Base-by-base conservation (phyloP, 2,888 invertebrate species). In the Slavum lentiscoides region DNA sequence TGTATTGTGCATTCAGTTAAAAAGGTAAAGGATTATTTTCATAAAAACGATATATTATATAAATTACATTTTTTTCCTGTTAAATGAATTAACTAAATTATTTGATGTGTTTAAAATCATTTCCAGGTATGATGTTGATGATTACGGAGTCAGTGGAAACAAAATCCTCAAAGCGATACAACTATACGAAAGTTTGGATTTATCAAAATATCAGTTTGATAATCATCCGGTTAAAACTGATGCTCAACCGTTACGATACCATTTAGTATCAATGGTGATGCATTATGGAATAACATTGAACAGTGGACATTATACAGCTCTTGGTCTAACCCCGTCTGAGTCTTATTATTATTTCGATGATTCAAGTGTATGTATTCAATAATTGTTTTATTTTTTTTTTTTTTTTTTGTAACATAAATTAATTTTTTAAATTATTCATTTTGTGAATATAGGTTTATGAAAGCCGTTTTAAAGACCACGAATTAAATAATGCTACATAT, bases 281-380 rank as follows among this genome's bases (percentile, higher is more conserved):
- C 98, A 98, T 86, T 90, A 95, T 86, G 98, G 98, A 4, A 92
- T 92, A 43, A 93, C 94, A 3, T 94, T 95, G 84, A 93, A 95
- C 86, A 96, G 96, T 85, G 98, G 98, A 0, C 98, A 98, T 87
- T 98, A 98, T 86, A 96, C 94, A 84, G 96, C 94, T 83, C 92
- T 94, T 86, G 97, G 92, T 64, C 91, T 92, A 87, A 93, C 92
- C 6, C 88, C 95, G 59, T 91, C 91, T 82, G 92, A 93, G 75
- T 91, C 91, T 84, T 97, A 94, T 88, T 96, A 96, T 87, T 93
- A 94, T 85, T 97, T 97, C 87, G 97, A 98, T 86, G 98, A 98
- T 86, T 92, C 92, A 85, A 91, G 90, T 86, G 94, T 94, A 85
- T 87, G 89, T 86, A 55, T 21, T 59, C 17, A 55, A 15, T 13